Base-by-base conservation (phyloP, 1,140 invertebrate species). In the Calosoma granatense region DNA sequence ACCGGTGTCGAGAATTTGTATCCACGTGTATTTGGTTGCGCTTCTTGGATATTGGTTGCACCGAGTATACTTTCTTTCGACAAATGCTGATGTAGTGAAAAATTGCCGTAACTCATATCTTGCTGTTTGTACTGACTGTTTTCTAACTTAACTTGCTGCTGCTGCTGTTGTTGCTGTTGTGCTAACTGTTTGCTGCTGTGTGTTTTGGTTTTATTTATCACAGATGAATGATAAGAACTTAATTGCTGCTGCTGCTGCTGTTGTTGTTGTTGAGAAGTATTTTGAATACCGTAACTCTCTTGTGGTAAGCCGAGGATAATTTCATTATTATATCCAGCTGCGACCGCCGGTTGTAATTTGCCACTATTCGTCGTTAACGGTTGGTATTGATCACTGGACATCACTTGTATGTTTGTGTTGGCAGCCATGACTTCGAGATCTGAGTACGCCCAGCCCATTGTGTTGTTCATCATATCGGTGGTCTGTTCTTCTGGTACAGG, bases 401-500 rank as follows among this genome's bases (percentile, higher is more conserved):
- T 4, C 41, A 54, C 57, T 62, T 61, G 41, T 59, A 63, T 57
- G 51, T 62, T 22, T 55, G 36, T 2, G 51, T 70, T 30, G 70
- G 65, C 17, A n/a, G 63, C 59, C 63, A 76, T 72, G 17, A 76
- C 57, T 58, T 77, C 73, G 14, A 76, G 64, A 47, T 76, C 76
- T 1, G 73, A 60, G 61, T 76, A 76, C 63, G 64, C 72, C 59
- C 67, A 68, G 55, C 61, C 72, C n/a, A 74, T 53, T 51, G 51
- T 3, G 3, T 54, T 54, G 36, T 55, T 54, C 43, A 26, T 55
- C 15, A 11, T 20, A 39, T 61, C 56, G 54, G 57, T 57, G 11
- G 58, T 51, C 20, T 73, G 70, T 66, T 85, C 83, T 73, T 85
- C 83, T 54, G 81, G 82, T 56, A 85, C 83, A 1, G 82, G 74